A percentile compares a stretch with the other conserved stretches of the same genome.
Conservation (phyloP, 1,140 invertebrate genomes). For the Drosophila bocqueti region DNA sequence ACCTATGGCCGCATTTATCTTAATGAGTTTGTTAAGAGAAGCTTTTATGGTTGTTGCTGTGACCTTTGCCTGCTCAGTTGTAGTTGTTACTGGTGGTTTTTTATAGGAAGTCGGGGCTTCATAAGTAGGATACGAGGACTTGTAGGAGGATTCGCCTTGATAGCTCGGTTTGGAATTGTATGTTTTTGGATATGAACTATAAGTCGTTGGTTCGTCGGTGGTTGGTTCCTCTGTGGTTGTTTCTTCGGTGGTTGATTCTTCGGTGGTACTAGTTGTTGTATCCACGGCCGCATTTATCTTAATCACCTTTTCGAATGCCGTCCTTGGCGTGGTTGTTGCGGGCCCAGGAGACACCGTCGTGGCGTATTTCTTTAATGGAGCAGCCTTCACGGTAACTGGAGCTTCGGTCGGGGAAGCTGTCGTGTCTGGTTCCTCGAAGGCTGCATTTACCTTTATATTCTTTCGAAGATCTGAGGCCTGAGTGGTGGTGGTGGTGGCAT, state of each 20-base stretch:
- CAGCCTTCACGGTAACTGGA: background rate
- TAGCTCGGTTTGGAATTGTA: conserved; percentile 2
- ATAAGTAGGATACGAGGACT: background rate
- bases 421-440: background rate
- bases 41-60: background rate
- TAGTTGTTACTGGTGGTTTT: background rate
- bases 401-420: conserved; percentile 7
- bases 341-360: conserved; percentile 8
- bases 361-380: conserved; percentile 6
- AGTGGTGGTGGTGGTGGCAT: conserved; percentile 4
- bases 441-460: conserved; percentile 34
- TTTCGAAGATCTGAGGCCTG: background rate
- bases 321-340: conserved; percentile 19
- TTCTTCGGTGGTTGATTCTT: background rate
- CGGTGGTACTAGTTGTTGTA: background rate
- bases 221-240: background rate
- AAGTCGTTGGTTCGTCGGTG: background rate
- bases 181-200: background rate
- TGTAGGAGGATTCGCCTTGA: background rate
- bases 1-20: conserved; percentile 1
- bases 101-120: background rate
- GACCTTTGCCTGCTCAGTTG: background rate
- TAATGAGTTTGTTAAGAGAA: background rate
- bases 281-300: conserved; percentile 8
- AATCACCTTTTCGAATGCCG: background rate